These are phyloP conservation scores for Rotaria macrura DNA, from an alignment of 2,888 invertebrate species.

Conservation along the genomic window DNA sequence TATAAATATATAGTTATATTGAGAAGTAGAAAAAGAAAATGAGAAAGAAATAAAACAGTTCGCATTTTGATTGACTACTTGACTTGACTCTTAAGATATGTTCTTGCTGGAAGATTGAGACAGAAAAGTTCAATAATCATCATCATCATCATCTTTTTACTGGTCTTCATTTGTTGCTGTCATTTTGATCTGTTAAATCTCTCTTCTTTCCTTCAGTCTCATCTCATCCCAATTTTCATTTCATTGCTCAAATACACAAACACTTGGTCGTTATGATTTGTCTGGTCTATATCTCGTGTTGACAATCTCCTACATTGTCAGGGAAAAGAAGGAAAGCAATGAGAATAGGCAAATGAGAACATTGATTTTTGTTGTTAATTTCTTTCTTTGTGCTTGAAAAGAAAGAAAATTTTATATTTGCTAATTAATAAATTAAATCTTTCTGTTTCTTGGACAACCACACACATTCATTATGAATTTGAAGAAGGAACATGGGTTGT, in stretches of 20 bases:
- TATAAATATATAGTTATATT: neutral
- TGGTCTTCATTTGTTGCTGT: neutral
- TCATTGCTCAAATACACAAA: neutral
- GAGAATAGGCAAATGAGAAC: neutral
- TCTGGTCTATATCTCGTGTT: slow-evolving; percentile 3
- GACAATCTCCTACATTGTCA: neutral
- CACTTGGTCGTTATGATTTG: neutral
- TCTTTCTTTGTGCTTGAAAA: neutral
- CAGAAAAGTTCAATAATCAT: slow-evolving; percentile 7
- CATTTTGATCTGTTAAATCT: neutral
- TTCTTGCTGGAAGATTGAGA: slow-evolving; percentile 3
- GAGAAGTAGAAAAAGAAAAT: neutral
- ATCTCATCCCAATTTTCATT: neutral
- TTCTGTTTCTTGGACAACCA: slow-evolving; percentile 7
- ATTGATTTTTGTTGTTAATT: slow-evolving; percentile 15
- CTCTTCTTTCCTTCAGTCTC: neutral
- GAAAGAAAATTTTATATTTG: slow-evolving; percentile 1
- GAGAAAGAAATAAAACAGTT: neutral
- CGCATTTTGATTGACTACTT: slow-evolving; percentile 6
- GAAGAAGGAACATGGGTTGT: neutral
- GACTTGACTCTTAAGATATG: neutral
- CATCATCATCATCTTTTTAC: neutral
- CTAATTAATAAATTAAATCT: slow-evolving; percentile 11
- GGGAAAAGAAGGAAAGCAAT: neutral
- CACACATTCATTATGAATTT: neutral